Evolutionary conservation across 2,797 vertebrate species (phyloP).

Genomic region (Centropyge bicolor): DNA sequence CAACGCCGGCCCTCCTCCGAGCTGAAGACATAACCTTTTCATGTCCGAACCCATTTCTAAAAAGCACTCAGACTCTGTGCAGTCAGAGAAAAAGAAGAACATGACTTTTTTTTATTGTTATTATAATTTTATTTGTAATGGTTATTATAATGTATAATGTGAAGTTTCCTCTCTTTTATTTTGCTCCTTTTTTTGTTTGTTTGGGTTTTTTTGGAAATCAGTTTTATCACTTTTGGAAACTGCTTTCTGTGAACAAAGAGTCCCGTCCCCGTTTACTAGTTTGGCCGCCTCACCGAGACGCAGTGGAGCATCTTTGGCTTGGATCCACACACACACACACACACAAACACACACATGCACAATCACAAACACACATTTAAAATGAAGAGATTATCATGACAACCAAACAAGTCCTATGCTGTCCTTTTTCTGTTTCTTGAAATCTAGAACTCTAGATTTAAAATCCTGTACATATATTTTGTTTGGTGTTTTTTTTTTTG

Average conservation of each 20-base stretch:
- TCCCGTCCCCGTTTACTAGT: conserved; percentile 86
- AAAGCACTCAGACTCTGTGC: conserved; percentile 95
- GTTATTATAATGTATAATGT: conserved; percentile 94
- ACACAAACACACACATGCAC: conserved; percentile 23
- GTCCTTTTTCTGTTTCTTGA: conserved; percentile 61
- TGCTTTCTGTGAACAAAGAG: conserved; percentile 90
- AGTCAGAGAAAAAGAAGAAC: conserved; percentile 90
- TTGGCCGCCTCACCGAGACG: conserved; percentile 66
- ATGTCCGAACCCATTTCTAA: conserved; percentile 91
- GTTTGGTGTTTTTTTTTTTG: conserved; percentile 47
- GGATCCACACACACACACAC: conserved; percentile 39
- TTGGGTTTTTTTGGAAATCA: conserved; percentile 70
- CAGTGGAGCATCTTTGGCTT: conserved; percentile 79
- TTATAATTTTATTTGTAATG: conserved; percentile 90
- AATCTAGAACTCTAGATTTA: conserved; percentile 62
- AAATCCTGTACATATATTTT: conserved; percentile 69
- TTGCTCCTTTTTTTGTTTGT: conserved; percentile 28
- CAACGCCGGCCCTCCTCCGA: conserved; percentile 82
- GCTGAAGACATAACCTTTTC: conserved; percentile 85
- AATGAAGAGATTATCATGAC: conserved; percentile 75
- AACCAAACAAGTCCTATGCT: conserved; percentile 81
- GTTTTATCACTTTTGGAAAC: conserved; percentile 81
- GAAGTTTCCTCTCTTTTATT: conserved; percentile 88
- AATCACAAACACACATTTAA: conserved; percentile 30
- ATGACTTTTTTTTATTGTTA: conserved; percentile 81